phyloP scores from a whole-genome alignment of 2,888 invertebrate genomes.

The Gymnosoma rotundatum region DNA sequence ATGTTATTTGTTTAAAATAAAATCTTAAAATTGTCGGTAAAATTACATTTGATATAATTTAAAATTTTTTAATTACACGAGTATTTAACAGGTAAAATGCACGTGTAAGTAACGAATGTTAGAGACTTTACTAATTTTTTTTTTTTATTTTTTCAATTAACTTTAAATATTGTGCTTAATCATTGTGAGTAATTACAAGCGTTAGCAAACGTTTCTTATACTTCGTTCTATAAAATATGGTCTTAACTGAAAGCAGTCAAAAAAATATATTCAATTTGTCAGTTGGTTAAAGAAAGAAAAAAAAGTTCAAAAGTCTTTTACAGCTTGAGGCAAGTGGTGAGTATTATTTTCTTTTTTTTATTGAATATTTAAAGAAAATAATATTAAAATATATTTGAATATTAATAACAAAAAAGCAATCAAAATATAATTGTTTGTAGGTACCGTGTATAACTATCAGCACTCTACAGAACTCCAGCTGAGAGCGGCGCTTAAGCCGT shows the following conservation, averaged over 20 bases:
- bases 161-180: slow-evolving; percentile 55
- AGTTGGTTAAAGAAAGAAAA: neutral
- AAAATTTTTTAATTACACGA: no score
- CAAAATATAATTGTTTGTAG: slow-evolving; percentile 30
- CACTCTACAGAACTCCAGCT: slow-evolving; percentile 58
- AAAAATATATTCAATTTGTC: neutral
- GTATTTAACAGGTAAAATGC: no score
- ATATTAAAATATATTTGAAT: slow-evolving; percentile 66
- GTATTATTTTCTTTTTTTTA: slow-evolving; percentile 47
- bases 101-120: neutral
- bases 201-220: slow-evolving; percentile 39
- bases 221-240: slow-evolving; percentile 4
- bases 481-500: slow-evolving; percentile 68
- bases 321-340: slow-evolving; percentile 50
- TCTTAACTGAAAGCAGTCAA: slow-evolving; percentile 10
- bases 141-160: slow-evolving; percentile 69
- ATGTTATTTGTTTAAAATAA: no score
- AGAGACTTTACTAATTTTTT: slow-evolving; percentile 3
- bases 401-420: slow-evolving; percentile 63
- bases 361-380: slow-evolving; percentile 33
- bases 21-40: no score
- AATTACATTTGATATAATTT: no score
- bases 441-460: neutral
- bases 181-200: slow-evolving; percentile 52
- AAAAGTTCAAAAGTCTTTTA: slow-evolving; percentile 6